Evolutionary conservation across 1,140 invertebrate species (phyloP).

Genomic region (Drosophila bocqueti): DNA sequence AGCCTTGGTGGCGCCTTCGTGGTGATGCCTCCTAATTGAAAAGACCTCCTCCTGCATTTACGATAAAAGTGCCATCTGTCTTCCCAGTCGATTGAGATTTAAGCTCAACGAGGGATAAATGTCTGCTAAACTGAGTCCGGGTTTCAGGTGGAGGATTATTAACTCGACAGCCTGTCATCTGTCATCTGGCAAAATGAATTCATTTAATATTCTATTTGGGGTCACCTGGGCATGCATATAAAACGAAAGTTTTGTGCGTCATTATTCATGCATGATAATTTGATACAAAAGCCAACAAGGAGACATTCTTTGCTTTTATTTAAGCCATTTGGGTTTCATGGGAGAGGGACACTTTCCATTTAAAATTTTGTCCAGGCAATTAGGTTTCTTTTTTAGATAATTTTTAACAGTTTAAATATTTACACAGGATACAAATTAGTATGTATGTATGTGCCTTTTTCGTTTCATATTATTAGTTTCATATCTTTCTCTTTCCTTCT

Average conservation of each 20-base stretch:
- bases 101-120: conserved; percentile 26
- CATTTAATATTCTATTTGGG: conserved; percentile 51
- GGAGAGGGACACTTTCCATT: too few relatives aligned
- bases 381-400: not conserved
- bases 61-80: conserved; percentile 53
- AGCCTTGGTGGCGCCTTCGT: conserved; percentile 23
- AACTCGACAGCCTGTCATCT: conserved; percentile 23
- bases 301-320: conserved; percentile 1
- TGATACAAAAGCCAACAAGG: conserved; percentile 33
- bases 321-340: not conserved
- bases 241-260: conserved; percentile 6
- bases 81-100: conserved; percentile 25
- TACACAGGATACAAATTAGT: not conserved
- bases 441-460: not conserved
- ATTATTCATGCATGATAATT: conserved; percentile 42
- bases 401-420: not conserved
- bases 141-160: conserved; percentile 27
- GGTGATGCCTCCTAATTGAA: conserved; percentile 60
- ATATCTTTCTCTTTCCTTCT: not conserved
- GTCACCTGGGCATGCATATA: conserved; percentile 31
- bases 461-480: not conserved
- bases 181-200: conserved; percentile 28
- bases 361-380: not conserved
- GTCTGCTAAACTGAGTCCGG: conserved; percentile 18
- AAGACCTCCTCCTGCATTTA: conserved; percentile 37